A percentile compares a stretch with the other conserved stretches of the same genome.
Evolutionary conservation across 2,797 vertebrate genomes (phyloP).

Genomic region (Myioborus melanocephalus): DNA sequence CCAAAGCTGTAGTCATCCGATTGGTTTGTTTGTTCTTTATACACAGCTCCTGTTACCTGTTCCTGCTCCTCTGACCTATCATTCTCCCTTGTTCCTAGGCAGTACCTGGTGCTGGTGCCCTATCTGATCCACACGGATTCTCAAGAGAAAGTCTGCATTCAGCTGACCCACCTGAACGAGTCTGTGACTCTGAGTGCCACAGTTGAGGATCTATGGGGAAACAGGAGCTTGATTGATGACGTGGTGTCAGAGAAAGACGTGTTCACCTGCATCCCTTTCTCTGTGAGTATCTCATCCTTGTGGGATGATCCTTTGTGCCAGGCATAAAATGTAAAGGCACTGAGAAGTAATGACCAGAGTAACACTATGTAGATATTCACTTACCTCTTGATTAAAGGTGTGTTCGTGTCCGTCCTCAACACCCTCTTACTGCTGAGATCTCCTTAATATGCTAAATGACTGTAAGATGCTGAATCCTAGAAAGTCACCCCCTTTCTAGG

Average conservation of each 20-base stretch:
- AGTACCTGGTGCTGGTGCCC: slow-evolving; percentile 62
- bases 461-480: not conserved
- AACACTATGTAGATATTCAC: not conserved
- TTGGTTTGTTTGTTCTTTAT: not conserved
- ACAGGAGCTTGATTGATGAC: slow-evolving; percentile 48
- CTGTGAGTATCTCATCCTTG: slow-evolving; percentile 29
- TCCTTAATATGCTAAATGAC: not conserved
- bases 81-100: slow-evolving; percentile 9
- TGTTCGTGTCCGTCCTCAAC: not conserved
- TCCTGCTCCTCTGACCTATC: not conserved
- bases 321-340: not conserved
- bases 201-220: slow-evolving; percentile 20
- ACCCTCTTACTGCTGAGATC: not conserved
- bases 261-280: slow-evolving; percentile 59
- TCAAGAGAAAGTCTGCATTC: slow-evolving; percentile 64
- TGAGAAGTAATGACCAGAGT: not conserved
- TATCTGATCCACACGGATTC: not conserved
- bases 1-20: not conserved
- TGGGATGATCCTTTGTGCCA: not conserved
- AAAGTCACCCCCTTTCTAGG: not conserved
- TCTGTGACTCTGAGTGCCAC: slow-evolving; percentile 57
- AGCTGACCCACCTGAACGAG: slow-evolving; percentile 71
- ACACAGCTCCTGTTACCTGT: not conserved
- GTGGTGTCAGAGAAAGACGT: not conserved
- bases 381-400: not conserved